phyloP scores from a whole-genome alignment of 2,888 invertebrate species.

The Encarsia formosa region DNA sequence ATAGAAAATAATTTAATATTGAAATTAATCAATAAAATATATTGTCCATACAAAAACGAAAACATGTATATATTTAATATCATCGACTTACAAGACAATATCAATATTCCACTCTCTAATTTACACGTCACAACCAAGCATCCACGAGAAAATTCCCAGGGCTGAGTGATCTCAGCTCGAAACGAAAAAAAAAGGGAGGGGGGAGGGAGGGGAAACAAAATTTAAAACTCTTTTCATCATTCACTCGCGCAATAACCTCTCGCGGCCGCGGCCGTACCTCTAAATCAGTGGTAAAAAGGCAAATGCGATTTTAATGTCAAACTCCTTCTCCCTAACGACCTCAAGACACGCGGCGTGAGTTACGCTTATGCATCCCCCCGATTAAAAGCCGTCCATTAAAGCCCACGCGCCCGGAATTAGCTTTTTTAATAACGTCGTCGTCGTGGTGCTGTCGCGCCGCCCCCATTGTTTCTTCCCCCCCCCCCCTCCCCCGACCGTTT shows the following conservation, averaged over 20 bases:
- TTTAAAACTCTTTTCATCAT: background rate
- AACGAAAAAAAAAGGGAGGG: no score
- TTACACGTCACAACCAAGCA: no score
- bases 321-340: constrained; percentile 1
- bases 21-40: no score
- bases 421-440: constrained; percentile 35
- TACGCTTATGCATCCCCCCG: constrained; percentile 1
- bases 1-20: no score
- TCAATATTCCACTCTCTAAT: no score
- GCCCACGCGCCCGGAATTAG: constrained; percentile 30
- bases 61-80: no score
- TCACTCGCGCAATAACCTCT: background rate
- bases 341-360: constrained; percentile 11
- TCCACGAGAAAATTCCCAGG: no score
- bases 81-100: no score
- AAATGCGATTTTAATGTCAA: constrained; percentile 37
- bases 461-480: background rate
- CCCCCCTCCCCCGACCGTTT: no score
- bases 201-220: no score
- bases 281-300: constrained; percentile 23
- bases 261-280: background rate
- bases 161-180: no score
- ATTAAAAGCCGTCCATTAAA: constrained; percentile 23
- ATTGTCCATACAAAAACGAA: no score
- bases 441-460: constrained; percentile 18